Evolutionary conservation across 2,888 invertebrate species (phyloP).

Genomic region (Holacanthella duospinosa): DNA sequence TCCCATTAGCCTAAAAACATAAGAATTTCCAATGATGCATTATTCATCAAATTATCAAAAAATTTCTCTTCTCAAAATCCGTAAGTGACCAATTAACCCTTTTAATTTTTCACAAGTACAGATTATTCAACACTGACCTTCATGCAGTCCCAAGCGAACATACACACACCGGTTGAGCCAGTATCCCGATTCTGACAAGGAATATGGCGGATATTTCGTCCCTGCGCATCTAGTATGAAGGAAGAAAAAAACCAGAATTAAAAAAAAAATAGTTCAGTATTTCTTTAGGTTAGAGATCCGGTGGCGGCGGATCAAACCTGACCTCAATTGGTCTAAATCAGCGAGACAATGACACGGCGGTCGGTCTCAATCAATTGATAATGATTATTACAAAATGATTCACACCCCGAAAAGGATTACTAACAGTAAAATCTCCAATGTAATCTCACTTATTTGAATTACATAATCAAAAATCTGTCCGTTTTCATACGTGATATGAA

Average conservation of each 20-base stretch:
- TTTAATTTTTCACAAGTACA: too few relatives aligned
- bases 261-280: background rate
- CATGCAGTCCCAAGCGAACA: constrained; percentile 73
- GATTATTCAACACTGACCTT: constrained; percentile 23
- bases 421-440: background rate
- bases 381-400: too few relatives aligned
- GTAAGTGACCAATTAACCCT: background rate
- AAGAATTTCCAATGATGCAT: background rate
- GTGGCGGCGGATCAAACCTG: background rate
- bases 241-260: background rate
- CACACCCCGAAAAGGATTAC: too few relatives aligned
- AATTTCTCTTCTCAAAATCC: too few relatives aligned
- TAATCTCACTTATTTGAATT: background rate
- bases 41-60: too few relatives aligned
- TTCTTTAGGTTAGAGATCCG: constrained; percentile 1
- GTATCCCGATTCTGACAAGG: constrained; percentile 74
- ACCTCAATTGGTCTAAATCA: background rate
- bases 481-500: background rate
- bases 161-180: constrained; percentile 72
- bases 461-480: too few relatives aligned
- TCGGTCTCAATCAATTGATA: too few relatives aligned
- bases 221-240: constrained; percentile 40
- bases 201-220: constrained; percentile 77
- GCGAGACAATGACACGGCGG: too few relatives aligned
- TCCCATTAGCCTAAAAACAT: constrained; percentile 63